These are phyloP conservation scores for Cynopterus brachyotis DNA, from an alignment of 2,113 vertebrate species.

Conservation along the genomic window DNA sequence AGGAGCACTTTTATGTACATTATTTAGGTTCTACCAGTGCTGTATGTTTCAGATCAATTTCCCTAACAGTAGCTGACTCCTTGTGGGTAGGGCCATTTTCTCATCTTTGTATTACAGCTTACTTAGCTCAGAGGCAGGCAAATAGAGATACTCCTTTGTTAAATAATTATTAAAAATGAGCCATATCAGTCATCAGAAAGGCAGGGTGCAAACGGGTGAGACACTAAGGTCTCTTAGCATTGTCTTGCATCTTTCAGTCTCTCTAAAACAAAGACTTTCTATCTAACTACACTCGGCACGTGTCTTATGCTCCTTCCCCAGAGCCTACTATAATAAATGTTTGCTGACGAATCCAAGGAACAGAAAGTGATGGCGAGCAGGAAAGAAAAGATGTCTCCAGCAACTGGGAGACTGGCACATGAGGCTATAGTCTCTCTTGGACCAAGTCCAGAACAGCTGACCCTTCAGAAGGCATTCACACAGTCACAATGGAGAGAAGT, in stretches of 20 bases:
- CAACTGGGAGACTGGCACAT: background rate
- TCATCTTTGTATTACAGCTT: background rate
- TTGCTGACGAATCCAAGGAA: background rate
- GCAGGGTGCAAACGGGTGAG: background rate
- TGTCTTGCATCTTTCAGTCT: background rate
- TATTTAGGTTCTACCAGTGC: background rate
- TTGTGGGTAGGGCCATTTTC: background rate
- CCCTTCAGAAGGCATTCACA: background rate
- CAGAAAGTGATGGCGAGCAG: background rate
- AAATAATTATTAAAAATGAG: background rate
- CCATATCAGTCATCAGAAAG: background rate
- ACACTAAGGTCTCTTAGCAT: background rate
- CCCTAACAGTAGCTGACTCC: background rate
- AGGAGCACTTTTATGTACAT: background rate
- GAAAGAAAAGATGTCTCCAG: background rate
- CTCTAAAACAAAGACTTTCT: background rate
- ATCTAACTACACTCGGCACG: background rate
- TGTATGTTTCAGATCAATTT: background rate
- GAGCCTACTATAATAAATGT: background rate
- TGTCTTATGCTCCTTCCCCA: background rate
- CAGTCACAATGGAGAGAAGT: background rate
- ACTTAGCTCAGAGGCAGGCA: background rate
- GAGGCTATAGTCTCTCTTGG: background rate
- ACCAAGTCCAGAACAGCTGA: background rate
- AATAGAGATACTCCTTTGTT: background rate